Conservation (phyloP, 2,888 invertebrate species). For the Eupeodes latifasciatus region DNA sequence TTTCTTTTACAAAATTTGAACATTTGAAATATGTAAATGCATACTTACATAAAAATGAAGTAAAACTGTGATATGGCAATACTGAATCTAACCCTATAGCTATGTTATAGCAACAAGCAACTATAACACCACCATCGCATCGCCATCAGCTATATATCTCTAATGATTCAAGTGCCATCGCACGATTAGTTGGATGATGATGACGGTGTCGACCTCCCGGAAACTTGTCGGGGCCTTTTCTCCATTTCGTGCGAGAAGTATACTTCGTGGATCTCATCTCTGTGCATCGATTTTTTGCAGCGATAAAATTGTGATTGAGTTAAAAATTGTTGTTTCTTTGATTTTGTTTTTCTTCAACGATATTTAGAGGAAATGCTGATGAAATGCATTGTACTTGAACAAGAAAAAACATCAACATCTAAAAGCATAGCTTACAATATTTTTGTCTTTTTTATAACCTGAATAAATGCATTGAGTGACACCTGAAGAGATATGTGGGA, state of each 20-base stretch:
- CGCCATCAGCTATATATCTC: slow-evolving; percentile 52
- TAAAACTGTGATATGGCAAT: not conserved
- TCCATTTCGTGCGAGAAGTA: slow-evolving; percentile 25
- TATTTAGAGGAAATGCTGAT: slow-evolving; percentile 56
- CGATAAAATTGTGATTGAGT: slow-evolving; percentile 73
- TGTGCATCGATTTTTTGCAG: slow-evolving; percentile 69
- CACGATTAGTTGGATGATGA: slow-evolving; percentile 74
- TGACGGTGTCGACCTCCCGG: slow-evolving; percentile 76
- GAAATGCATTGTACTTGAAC: slow-evolving; percentile 30
- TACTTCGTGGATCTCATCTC: slow-evolving; percentile 57
- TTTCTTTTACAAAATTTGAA: too few relatives aligned
- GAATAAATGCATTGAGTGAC: slow-evolving; percentile 66
- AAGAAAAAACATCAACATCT: not conserved
- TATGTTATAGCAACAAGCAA: slow-evolving; percentile 1
- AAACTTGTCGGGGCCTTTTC: slow-evolving; percentile 64
- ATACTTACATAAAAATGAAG: too few relatives aligned
- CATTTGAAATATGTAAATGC: too few relatives aligned
- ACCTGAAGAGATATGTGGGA: slow-evolving; percentile 67
- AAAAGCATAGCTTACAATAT: not conserved
- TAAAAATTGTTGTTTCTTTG: slow-evolving; percentile 46
- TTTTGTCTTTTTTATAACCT: slow-evolving; percentile 21
- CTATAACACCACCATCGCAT: not conserved
- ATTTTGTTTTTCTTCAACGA: slow-evolving; percentile 22
- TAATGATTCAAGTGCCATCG: slow-evolving; percentile 75
- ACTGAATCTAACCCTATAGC: not conserved